Base-by-base conservation (phyloP, 2,113 vertebrate species). In the Chamaetylas fuelleborni region DNA sequence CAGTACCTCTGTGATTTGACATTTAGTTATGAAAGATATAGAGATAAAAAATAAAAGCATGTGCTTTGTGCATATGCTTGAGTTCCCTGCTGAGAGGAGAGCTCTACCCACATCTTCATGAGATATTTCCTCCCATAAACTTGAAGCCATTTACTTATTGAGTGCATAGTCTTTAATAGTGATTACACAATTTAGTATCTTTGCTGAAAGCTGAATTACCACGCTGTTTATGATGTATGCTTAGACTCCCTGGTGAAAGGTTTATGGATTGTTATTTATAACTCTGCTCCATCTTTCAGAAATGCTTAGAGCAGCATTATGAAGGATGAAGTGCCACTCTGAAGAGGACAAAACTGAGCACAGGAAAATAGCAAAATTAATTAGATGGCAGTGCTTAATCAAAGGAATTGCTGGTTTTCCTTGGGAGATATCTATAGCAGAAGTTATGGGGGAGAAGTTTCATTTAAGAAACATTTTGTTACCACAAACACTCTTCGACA, bases 171-270 rank as follows among this genome's bases (percentile, higher is more conserved):
- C 94, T 90, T 88, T 92, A 93, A 76, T 43, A 80, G 70, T 34
- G 66, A 92, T 94, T 95, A 92, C 58, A 82, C 42, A 77, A 80
- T 77, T 77, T 72, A 90, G 65, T 79, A 42, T 60, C 79, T 80
- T 90, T 87, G 34, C 88, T 76, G 40, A 82, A 87, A 90, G 81
- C 48, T 24, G 78, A 66, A 57, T 85, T 81, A 79, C 57, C 15
- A 23, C 2, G 4, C 48, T 67, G 25, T 87, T 90, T 67, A 53
- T 53, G 67, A 80, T 61, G 54, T 65, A 61, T 72, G 71, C 42
- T 95, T 60, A 79, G 45, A 31, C 29, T 58, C 38, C 84, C 51
- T 43, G 20, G 25, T 80, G 90, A 94, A 92, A 92, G 71, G 62
- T 92, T 94, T 85, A 82, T 57, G 31, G 72, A 80, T 71, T 61